Conservation (phyloP, 2,888 invertebrate species). For the Nomada fabriciana region DNA sequence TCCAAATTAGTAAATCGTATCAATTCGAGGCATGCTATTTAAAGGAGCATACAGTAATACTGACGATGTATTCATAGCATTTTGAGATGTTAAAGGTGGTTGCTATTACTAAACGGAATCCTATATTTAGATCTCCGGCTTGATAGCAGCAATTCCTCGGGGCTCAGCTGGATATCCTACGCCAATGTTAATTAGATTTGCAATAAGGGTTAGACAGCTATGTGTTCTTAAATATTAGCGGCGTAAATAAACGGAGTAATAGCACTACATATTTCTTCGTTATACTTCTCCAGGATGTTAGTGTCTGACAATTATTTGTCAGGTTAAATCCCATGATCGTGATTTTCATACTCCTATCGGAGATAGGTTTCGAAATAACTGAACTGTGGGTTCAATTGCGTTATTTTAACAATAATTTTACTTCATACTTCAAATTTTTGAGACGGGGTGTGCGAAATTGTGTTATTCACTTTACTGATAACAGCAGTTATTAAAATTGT, state of each 20-base stretch:
- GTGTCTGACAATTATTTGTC: no score
- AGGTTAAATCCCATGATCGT: neutral
- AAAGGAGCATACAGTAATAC: neutral
- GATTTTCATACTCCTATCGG: neutral
- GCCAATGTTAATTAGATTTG: constrained; percentile 16
- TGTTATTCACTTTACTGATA: no score
- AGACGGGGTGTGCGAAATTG: no score
- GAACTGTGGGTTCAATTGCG: no score
- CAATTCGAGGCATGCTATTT: neutral
- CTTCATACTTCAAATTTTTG: no score
- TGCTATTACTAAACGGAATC: constrained; percentile 1
- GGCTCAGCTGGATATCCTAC: neutral
- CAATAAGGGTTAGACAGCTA: constrained; percentile 4
- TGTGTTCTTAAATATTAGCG: neutral
- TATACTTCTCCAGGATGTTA: neutral
- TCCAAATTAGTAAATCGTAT: neutral
- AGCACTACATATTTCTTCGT: neutral
- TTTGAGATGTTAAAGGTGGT: constrained; percentile 6
- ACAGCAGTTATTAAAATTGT: no score
- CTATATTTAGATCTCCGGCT: constrained; percentile 11
- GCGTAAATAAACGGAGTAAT: neutral
- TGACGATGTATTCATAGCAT: neutral
- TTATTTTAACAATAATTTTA: no score
- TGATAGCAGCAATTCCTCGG: neutral
- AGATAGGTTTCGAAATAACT: neutral